These are phyloP conservation scores for Burhinus bistriatus DNA, from an alignment of 2,113 vertebrate species.

Conservation along the genomic window DNA sequence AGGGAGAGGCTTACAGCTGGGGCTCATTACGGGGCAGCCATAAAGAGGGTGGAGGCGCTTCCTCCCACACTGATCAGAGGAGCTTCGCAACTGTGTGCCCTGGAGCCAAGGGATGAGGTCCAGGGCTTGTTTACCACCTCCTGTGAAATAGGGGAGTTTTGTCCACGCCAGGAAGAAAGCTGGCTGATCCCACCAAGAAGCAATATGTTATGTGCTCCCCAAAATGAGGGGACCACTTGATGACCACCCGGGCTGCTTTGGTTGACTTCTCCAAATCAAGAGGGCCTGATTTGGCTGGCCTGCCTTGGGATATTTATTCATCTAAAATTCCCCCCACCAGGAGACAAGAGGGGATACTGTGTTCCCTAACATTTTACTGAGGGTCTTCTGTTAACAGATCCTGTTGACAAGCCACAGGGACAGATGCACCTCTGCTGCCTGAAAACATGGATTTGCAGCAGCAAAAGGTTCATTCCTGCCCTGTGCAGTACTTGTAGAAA, in stretches of 20 bases:
- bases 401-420: neutral
- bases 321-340: neutral
- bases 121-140: conserved; percentile 49
- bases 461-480: neutral
- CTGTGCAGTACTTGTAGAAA: neutral
- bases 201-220: neutral
- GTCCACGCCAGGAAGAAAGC: neutral
- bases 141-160: neutral
- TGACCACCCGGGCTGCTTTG: neutral
- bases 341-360: neutral
- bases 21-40: conserved; percentile 46
- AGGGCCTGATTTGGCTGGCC: neutral
- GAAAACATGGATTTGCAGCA: neutral
- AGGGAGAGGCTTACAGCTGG: conserved; percentile 60
- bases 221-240: neutral
- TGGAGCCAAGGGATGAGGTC: conserved; percentile 51
- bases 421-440: neutral
- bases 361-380: neutral
- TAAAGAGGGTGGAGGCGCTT: conserved; percentile 50
- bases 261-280: neutral
- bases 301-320: neutral
- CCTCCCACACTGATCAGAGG: conserved; percentile 58
- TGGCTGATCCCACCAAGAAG: neutral
- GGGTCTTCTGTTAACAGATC: neutral
- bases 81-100: conserved; percentile 36